These are phyloP conservation scores for Andrena camellia DNA, from an alignment of 2,888 invertebrate genomes.

Conservation along the genomic window DNA sequence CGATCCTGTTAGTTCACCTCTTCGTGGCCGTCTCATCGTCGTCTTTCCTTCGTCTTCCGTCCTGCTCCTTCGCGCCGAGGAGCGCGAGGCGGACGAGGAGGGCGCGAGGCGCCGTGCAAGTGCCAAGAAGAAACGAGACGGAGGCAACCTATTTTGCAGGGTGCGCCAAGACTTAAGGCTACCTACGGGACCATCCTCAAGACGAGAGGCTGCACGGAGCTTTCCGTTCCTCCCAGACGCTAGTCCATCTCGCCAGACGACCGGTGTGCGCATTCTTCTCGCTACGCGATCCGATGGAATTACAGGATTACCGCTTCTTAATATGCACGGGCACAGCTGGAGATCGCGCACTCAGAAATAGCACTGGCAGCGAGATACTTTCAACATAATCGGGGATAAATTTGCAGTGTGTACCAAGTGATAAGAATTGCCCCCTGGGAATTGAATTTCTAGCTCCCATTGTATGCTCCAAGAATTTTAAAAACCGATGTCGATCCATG, in stretches of 20 bases:
- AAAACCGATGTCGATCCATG: conserved; percentile 28
- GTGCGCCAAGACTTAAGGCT: conserved; percentile 25
- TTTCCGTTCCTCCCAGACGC: conserved; percentile 11
- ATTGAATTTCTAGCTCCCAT: too few species aligned
- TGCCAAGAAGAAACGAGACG: conserved; percentile 23
- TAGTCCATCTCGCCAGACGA: conserved; percentile 2
- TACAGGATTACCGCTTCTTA: too few species aligned
- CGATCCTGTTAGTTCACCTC: conserved; percentile 83
- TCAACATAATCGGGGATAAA: too few species aligned
- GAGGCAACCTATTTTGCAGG: conserved; percentile 43
- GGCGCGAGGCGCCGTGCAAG: conserved; percentile 18
- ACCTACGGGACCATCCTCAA: conserved; percentile 14
- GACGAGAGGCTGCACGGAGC: not conserved
- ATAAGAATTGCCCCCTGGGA: too few species aligned
- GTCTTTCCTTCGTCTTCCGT: conserved; percentile 49
- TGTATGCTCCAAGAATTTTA: not conserved
- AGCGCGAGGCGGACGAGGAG: conserved; percentile 21
- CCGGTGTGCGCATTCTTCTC: not conserved
- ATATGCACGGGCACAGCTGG: too few species aligned
- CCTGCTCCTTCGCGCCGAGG: conserved; percentile 30
- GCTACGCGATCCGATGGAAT: not conserved
- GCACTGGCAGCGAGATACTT: too few species aligned
- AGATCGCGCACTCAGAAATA: too few species aligned
- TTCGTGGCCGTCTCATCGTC: conserved; percentile 70
- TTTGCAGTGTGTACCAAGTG: too few species aligned